phyloP scores from a whole-genome alignment of 2,888 invertebrate species.

The Drosophila ustulata region DNA sequence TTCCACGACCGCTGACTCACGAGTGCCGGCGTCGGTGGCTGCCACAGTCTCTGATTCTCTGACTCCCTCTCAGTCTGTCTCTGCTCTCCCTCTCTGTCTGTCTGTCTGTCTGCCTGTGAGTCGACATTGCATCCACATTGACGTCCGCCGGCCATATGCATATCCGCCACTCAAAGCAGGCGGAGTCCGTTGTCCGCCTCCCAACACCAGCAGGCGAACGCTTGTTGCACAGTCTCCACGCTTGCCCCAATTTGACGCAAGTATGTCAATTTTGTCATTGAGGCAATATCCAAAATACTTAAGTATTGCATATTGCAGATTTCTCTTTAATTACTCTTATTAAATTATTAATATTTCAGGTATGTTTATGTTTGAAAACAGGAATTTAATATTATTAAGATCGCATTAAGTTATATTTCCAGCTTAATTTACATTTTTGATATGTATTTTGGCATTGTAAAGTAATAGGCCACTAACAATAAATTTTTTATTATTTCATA shows the following conservation, averaged over 20 bases:
- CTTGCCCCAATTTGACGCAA: neutral
- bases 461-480: no score
- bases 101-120: neutral
- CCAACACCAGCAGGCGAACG: constrained; percentile 39
- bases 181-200: constrained; percentile 63
- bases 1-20: constrained; percentile 75
- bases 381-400: no score
- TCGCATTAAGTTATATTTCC: no score
- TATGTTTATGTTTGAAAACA: no score
- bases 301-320: neutral
- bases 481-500: no score
- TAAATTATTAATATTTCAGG: no score
- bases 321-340: no score
- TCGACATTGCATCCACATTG: constrained; percentile 55
- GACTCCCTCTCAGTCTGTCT: constrained; percentile 13
- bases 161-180: constrained; percentile 73
- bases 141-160: constrained; percentile 70
- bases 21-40: constrained; percentile 48
- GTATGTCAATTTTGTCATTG: neutral
- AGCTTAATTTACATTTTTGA: no score
- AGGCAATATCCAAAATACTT: neutral
- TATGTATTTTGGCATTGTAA: no score
- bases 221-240: constrained; percentile 40
- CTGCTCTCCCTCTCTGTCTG: constrained; percentile 19
- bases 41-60: constrained; percentile 42